A percentile compares a stretch with the other conserved stretches of the same genome.
These are phyloP conservation scores for Hypolimnas misippus DNA, from an alignment of 2,888 invertebrate species.

Conservation along the genomic window DNA sequence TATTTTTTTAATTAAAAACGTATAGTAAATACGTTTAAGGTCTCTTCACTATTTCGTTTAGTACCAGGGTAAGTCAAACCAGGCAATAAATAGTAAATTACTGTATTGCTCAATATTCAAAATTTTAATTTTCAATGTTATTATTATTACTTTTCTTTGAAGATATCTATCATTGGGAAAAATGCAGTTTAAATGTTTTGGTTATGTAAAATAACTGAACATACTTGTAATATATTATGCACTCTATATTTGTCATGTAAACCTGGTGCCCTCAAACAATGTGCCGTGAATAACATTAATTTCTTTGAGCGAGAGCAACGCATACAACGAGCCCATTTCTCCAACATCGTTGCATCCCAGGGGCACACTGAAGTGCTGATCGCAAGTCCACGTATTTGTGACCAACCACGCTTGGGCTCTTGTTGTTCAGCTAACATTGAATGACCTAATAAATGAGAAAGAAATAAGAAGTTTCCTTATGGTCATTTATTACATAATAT, in stretches of 20 bases:
- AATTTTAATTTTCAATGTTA: too few species aligned
- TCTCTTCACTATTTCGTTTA: too few species aligned
- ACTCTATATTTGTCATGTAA: conserved; percentile 72
- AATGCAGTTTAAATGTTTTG: too few species aligned
- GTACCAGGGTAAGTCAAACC: too few species aligned
- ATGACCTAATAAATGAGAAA: conserved; percentile 60
- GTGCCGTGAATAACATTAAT: conserved; percentile 68
- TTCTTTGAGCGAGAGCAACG: conserved; percentile 58
- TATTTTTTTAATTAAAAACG: too few species aligned
- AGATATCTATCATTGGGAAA: too few species aligned
- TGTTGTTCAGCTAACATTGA: conserved; percentile 76
- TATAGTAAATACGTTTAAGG: too few species aligned
- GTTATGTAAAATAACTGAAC: too few species aligned
- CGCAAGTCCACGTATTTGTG: conserved; percentile 66
- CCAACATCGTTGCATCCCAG: conserved; percentile 71
- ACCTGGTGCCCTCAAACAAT: conserved; percentile 69
- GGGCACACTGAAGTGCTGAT: conserved; percentile 62
- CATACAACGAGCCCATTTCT: conserved; percentile 71
- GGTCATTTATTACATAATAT: too few species aligned
- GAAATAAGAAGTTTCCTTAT: neutral
- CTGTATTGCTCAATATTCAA: too few species aligned
- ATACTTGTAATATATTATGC: conserved; percentile 59
- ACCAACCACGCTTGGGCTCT: conserved; percentile 61
- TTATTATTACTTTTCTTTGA: too few species aligned
- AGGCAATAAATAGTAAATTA: too few species aligned